Evolutionary conservation across 2,113 vertebrate species (phyloP).

Genomic region (Proterorhinus semilunaris): DNA sequence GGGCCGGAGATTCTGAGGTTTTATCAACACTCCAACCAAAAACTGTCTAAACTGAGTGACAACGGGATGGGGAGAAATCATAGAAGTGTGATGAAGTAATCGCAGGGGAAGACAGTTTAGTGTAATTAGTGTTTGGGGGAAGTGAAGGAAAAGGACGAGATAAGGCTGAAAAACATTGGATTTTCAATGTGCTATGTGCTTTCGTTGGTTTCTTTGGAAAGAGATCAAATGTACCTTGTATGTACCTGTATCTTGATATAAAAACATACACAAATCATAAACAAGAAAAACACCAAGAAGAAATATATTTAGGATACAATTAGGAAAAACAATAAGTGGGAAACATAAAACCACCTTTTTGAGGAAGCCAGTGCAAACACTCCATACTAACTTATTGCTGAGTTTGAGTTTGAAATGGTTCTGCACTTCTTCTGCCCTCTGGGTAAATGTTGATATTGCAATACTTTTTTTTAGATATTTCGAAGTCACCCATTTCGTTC

Average conservation of each 20-base stretch:
- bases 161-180: background rate
- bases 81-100: slow-evolving; percentile 21
- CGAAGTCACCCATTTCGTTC: slow-evolving; percentile 1
- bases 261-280: no score
- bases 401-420: no score
- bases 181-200: background rate
- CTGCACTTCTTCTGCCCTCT: no score
- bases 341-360: no score
- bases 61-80: slow-evolving; percentile 26
- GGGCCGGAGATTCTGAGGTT: slow-evolving; percentile 59
- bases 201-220: no score
- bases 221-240: no score
- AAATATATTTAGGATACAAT: no score
- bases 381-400: no score
- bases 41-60: slow-evolving; percentile 54
- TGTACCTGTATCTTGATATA: no score
- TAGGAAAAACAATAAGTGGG: no score
- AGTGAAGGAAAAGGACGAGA: background rate
- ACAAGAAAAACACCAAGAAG: no score
- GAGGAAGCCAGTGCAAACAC: no score
- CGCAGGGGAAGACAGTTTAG: background rate
- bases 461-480: background rate
- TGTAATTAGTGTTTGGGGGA: background rate
- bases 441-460: background rate
- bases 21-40: slow-evolving; percentile 52